A percentile compares a stretch with the other conserved stretches of the same genome.
Evolutionary conservation across 2,888 invertebrate genomes (phyloP).

Genomic region (Coleophora deauratella): DNA sequence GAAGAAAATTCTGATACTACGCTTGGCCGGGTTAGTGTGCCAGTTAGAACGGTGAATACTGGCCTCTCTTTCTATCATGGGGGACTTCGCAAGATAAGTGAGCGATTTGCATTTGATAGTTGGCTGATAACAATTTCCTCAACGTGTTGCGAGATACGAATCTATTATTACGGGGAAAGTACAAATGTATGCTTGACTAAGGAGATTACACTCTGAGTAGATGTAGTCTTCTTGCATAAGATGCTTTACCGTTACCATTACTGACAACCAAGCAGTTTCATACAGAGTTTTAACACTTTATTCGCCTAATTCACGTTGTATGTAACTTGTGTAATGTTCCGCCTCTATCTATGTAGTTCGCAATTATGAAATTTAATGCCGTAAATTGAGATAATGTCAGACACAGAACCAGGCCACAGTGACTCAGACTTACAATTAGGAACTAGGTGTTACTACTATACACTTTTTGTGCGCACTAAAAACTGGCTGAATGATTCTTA

Average conservation of each 20-base stretch:
- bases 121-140: conserved; percentile 53
- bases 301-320: too few relatives aligned
- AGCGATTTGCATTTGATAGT: conserved; percentile 64
- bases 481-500: conserved; percentile 10
- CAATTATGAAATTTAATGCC: conserved; percentile 45
- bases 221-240: too few relatives aligned
- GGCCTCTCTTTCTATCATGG: conserved; percentile 39
- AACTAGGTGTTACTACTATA: conserved; percentile 20
- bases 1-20: conserved; percentile 48
- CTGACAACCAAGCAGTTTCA: too few relatives aligned
- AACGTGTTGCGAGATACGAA: too few relatives aligned
- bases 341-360: conserved; percentile 14
- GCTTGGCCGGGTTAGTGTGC: conserved; percentile 62
- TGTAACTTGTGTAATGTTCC: background rate
- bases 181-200: too few relatives aligned
- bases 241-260: too few relatives aligned
- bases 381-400: conserved; percentile 48
- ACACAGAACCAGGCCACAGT: conserved; percentile 37
- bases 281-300: too few relatives aligned
- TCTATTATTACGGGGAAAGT: too few relatives aligned
- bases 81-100: conserved; percentile 54
- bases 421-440: conserved; percentile 45
- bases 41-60: conserved; percentile 38
- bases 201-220: too few relatives aligned
- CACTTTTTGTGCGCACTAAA: conserved; percentile 25